Evolutionary conservation across 2,113 vertebrate genomes (phyloP), one percentile per base, ranked within the genome.

Genomic region (Brachyhypopomus occidentalis): DNA sequence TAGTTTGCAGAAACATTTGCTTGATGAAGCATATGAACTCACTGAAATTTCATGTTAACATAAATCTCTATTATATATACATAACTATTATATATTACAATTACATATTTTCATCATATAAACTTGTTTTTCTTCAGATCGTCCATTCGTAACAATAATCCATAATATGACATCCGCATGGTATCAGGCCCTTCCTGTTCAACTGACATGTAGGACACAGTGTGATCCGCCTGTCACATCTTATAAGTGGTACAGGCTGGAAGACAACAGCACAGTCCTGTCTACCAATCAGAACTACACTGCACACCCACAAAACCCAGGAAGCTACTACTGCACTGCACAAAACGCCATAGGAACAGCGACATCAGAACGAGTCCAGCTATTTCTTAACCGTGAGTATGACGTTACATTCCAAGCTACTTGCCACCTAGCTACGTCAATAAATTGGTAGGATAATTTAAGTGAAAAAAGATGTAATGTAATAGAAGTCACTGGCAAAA

Each of bases 301-400:
- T 0, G 88, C 91, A 38, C 3, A 12, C 30, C 88, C 90, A 41
- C 0, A 88, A 2, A 0, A 84, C 0, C 67, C 87, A 0, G 92
- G 89, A 70, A 27, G 3, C 14, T 91, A 92, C 84, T 91, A 90
- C 85, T 93, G 92, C 77, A 0, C 2, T 0, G 90, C 88, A 17
- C 0, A 1, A 11, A 93, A 93, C 45, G 8, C 56, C 0, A 56
- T 91, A 0, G 62, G 27, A 11, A 0, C 11, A 0, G 84, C 2
- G 16, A 0, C 0, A 0, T 92, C 92, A 1, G 71, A 79, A 0
- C 0, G 23, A 0, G 20, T 91, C 7, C 0, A 0, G 2, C 25
- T 88, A 67, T 88, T 88, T 76, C 11, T 55, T 45, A 12, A 84
- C 0, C 0, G 91, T 91, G 73, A 86, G 91, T 90, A 75, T 36